Evolutionary conservation across 2,113 vertebrate species (phyloP).

Genomic region (Hemiprocne comata): DNA sequence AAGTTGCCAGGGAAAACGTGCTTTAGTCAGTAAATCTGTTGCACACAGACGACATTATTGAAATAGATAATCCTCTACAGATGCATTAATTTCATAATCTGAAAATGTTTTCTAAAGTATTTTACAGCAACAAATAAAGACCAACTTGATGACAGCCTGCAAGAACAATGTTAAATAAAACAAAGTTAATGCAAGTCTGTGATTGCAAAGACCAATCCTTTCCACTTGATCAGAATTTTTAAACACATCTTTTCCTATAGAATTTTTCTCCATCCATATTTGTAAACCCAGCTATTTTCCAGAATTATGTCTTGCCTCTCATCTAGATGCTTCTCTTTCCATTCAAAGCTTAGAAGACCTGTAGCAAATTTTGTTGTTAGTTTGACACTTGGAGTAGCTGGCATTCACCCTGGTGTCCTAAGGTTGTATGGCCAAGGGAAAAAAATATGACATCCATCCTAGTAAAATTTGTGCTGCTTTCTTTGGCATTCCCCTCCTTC

Average conservation of each 20-base stretch:
- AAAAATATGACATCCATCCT: conserved; percentile 1
- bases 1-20: neutral
- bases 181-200: neutral
- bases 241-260: neutral
- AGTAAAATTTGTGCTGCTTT: conserved; percentile 56
- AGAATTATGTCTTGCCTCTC: neutral
- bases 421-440: conserved; percentile 56
- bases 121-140: neutral
- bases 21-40: conserved; percentile 5
- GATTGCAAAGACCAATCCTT: rapidly evolving
- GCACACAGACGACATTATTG: neutral
- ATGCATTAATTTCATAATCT: conserved; percentile 37
- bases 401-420: neutral
- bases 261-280: neutral
- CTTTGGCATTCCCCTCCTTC: conserved; percentile 49
- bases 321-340: neutral
- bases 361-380: neutral
- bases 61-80: conserved; percentile 16
- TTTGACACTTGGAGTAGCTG: neutral
- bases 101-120: neutral
- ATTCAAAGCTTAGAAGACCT: neutral
- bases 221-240: neutral
- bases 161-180: neutral
- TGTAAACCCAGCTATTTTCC: neutral
- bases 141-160: neutral